Percentiles rank a stretch among this genome's conserved stretches.
These are phyloP conservation scores for Stigmatopora nigra DNA, from an alignment of 2,113 vertebrate species.

Conservation along the genomic window DNA sequence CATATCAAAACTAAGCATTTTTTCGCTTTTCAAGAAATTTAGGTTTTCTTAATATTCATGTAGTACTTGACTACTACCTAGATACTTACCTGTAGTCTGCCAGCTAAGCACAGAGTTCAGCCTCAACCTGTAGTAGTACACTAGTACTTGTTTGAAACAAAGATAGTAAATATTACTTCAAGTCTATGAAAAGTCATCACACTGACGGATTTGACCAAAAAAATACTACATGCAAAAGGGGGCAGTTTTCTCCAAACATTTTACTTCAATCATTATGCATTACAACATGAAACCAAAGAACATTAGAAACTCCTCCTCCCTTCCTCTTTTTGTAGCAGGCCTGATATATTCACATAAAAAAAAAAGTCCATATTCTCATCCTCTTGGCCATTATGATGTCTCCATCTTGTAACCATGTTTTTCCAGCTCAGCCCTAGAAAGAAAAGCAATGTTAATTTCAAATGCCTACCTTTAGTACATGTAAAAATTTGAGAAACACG, in stretches of 20 bases:
- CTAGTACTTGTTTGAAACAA: not conserved
- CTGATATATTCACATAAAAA: conserved; percentile 43
- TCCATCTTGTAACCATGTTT: conserved; percentile 99
- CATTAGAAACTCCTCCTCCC: conserved; percentile 9
- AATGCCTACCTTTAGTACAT: not conserved
- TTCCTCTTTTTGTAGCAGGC: conserved; percentile 3
- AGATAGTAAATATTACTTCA: not conserved
- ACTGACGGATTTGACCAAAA: not conserved
- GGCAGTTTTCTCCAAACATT: conserved; percentile 28
- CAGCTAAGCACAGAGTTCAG: too few relatives aligned
- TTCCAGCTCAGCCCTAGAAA: conserved; percentile 90
- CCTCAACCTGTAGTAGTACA: too few relatives aligned
- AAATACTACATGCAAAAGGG: conserved; percentile 11
- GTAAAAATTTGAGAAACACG: too few relatives aligned
- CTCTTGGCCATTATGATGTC: conserved; percentile 78
- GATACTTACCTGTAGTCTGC: too few relatives aligned
- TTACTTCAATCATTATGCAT: conserved; percentile 43
- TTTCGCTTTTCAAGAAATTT: too few relatives aligned
- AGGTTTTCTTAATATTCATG: too few relatives aligned
- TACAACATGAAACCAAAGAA: conserved; percentile 41
- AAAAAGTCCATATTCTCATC: conserved; percentile 40
- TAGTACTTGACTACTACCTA: too few relatives aligned
- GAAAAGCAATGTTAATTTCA: conserved; percentile 25
- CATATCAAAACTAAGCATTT: too few relatives aligned
- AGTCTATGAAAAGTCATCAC: not conserved